Percentiles rank a stretch among this genome's conserved stretches.
Evolutionary conservation across 2,888 invertebrate species (phyloP).

Genomic region (Lasioglossum lativentre): DNA sequence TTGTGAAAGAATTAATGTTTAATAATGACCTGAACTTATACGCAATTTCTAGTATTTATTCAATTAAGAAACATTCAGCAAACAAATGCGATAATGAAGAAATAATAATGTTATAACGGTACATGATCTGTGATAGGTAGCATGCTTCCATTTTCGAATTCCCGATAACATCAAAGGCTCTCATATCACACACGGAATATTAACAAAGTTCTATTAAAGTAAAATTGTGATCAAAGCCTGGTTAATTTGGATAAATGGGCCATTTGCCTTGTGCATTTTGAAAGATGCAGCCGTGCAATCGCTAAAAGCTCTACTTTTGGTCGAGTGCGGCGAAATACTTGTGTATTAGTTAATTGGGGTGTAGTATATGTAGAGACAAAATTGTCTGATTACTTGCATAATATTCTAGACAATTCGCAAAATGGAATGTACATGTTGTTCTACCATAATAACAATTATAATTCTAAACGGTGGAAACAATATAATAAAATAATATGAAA

Average conservation of each 20-base stretch:
- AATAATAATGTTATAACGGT: background rate
- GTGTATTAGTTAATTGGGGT: conserved; percentile 38
- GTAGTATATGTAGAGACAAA: conserved; percentile 26
- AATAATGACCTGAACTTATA: too few relatives aligned
- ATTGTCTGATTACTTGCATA: conserved; percentile 35
- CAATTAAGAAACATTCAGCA: background rate
- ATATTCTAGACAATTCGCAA: background rate
- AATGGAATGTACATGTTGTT: background rate
- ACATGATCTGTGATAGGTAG: background rate
- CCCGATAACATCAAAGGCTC: conserved; percentile 1
- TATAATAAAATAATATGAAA: too few relatives aligned
- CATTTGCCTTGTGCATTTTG: background rate
- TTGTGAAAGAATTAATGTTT: background rate
- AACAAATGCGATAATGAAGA: background rate
- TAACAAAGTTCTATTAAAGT: conserved; percentile 13
- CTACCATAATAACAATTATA: background rate
- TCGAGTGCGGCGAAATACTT: conserved; percentile 21
- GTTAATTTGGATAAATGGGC: background rate
- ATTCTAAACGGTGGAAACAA: background rate
- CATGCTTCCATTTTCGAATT: background rate
- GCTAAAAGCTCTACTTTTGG: conserved; percentile 37
- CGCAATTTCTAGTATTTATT: background rate
- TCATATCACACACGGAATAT: background rate
- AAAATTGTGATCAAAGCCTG: background rate
- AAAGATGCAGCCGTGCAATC: conserved; percentile 19